Base-by-base conservation (phyloP, 2,797 vertebrate genomes). In the Spinus olivaceus region DNA sequence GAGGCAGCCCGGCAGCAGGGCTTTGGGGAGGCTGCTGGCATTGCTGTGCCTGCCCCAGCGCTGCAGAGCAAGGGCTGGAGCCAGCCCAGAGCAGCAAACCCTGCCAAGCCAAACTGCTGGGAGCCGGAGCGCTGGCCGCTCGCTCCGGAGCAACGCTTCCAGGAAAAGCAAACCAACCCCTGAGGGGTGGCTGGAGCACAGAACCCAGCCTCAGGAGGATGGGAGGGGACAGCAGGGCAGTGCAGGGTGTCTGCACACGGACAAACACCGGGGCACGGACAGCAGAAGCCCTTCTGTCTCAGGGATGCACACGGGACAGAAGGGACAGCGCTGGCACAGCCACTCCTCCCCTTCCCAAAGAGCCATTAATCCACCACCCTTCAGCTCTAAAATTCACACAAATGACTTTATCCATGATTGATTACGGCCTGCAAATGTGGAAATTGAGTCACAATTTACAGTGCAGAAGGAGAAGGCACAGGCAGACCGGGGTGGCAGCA, bases 391-490 rank as follows among this genome's bases (percentile, higher is more conserved):
- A 93, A 88, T 81, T 93, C 88, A 86, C 25, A 89, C 66, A 92
- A 83, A 92, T 25, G 0, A 93, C 85, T 94, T 92, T 78, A 50
- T 86, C 65, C 81, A 81, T 85, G 92, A 92, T 88, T 94, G 95
- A 94, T 86, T 89, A 63, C 42, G 53, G 46, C 12, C 67, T 83
- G 88, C 88, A 93, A 89, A 94, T 56, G 81, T 74, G 81, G 79
- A 91, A 95, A 88, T 94, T 74, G 92, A 91, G 87, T 91, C 78
- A 78, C 60, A 65, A 59, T 87, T 92, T 87, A 59, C 54, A 49
- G 76, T 22, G 54, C 65, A 88, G 73, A 65, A 92, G 60, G 59
- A 91, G 69, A 59, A 46, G 9, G 61, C 39, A 23, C 72, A 81
- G 50, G 57, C 88, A 80, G 94, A 59, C 27, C 80, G n/a, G 85